Evolutionary conservation across 2,888 invertebrate species (phyloP), one percentile per base, ranked within the genome.

Genomic region (Zele albiditarsus): DNA sequence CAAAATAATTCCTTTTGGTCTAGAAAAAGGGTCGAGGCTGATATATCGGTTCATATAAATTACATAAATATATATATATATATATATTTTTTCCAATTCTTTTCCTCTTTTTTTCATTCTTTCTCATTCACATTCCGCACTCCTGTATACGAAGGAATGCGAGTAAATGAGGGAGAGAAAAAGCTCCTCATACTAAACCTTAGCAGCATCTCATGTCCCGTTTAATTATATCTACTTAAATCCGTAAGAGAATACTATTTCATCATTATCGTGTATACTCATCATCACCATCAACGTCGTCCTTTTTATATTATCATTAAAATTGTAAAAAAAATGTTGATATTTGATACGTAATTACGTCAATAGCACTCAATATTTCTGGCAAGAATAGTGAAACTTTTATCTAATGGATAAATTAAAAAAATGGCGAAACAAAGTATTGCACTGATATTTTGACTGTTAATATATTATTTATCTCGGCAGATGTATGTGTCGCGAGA

Each of bases 31-130:
- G 63, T 65, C 74, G 76, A 78, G 71, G 68, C 73, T 84, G 82
- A 84, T 84, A 82, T 84, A 84, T 84, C 71, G 81, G 71, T 76
- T 69, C 73, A 70, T 74, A 81, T 84, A 84, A 82, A 84, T 84
- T 82, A 83, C 79, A 71, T 76, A 79, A 80, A 82, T 78, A 76
- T 75, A 76, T 75, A 78, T n/a, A 28, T 14, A 27, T 60, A 60
- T 27, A 60, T 27, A 57, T 23, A 12, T 25, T 27, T 16, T 27
- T 27, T 5, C 16, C 20, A 12, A 25, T 23, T 58, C 25, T 23
- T 5, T 65, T 65, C 14, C 38, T 46, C 38, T 38, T 38, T 20
- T 33, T 66, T 42, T 49, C 46, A n/a, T 27, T 42, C 12, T 46
- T 25, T n/a, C 14, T 65, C 53, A 53, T 20, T 53, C 8, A 10